Conservation (phyloP, 1,140 invertebrate species). For the Hestina assimilis region DNA sequence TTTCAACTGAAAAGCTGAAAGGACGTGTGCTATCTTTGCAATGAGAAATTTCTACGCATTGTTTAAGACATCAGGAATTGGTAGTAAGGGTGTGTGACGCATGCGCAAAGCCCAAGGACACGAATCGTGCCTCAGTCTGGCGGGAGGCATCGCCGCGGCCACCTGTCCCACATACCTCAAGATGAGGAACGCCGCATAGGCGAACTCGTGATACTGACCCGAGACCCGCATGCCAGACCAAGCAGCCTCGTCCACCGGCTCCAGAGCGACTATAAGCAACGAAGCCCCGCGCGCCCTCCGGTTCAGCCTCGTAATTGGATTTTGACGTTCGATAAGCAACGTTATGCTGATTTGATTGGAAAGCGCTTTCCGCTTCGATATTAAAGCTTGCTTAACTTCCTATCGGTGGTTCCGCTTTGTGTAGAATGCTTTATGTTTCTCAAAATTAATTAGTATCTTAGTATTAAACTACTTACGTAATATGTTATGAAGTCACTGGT, state of each 20-base stretch:
- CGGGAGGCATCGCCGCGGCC: conserved; percentile 62
- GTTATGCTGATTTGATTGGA: conserved; percentile 71
- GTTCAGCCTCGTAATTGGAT: conserved; percentile 77
- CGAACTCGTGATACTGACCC: conserved; percentile 44
- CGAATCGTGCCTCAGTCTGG: conserved; percentile 68
- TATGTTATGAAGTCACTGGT: conserved; percentile 49
- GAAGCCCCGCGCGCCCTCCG: conserved; percentile 71
- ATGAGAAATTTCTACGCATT: conserved; percentile 46
- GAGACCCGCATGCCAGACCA: conserved; percentile 57
- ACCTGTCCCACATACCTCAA: conserved; percentile 44
- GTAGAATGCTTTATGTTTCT: conserved; percentile 63
- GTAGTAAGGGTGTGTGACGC: conserved; percentile 59
- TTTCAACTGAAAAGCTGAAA: conserved; percentile 35
- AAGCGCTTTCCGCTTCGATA: conserved; percentile 71
- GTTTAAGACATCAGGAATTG: conserved; percentile 52
- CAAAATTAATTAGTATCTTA: conserved; percentile 41
- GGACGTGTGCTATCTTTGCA: conserved; percentile 46
- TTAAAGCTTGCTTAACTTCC: conserved; percentile 66
- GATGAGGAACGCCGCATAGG: conserved; percentile 61
- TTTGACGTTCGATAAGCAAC: conserved; percentile 72
- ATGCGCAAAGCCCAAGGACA: conserved; percentile 70
- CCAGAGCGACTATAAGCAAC: conserved; percentile 64
- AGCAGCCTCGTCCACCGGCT: conserved; percentile 43
- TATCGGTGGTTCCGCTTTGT: conserved; percentile 56
- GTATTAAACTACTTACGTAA: conserved; percentile 54